Percentiles rank a stretch among this genome's conserved stretches.
These are phyloP conservation scores for Cremastinae sp. DNA, from an alignment of 2,888 invertebrate genomes.

Conservation along the genomic window DNA sequence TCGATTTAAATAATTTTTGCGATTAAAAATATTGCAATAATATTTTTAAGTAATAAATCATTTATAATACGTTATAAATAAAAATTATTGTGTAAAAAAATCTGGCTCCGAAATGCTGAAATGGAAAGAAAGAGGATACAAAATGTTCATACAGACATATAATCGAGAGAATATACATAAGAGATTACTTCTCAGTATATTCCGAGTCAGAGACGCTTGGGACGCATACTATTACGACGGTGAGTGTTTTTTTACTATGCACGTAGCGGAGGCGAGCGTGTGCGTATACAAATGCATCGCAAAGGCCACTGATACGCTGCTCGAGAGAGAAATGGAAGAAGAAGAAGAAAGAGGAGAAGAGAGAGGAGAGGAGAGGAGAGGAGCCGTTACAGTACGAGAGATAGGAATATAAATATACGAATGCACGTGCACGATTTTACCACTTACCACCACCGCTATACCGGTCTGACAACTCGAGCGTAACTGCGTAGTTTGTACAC, in stretches of 20 bases:
- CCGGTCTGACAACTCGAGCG: slow-evolving; percentile 70
- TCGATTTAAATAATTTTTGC: no score
- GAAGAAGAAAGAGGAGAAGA: slow-evolving; percentile 36
- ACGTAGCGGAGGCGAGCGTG: not conserved
- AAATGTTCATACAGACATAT: slow-evolving; percentile 36
- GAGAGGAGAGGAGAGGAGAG: slow-evolving; percentile 39
- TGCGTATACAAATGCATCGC: slow-evolving; percentile 14
- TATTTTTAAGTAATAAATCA: no score
- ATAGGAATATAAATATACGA: slow-evolving; percentile 4
- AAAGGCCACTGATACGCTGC: slow-evolving; percentile 31
- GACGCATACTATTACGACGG: slow-evolving; percentile 35
- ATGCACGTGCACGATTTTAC: slow-evolving; percentile 44
- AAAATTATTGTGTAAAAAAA: no score
- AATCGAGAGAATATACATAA: slow-evolving; percentile 6
- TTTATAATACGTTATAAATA: no score
- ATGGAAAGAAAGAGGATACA: slow-evolving; percentile 29
- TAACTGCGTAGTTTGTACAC: slow-evolving; percentile 77
- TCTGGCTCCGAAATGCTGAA: no score
- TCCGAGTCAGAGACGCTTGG: slow-evolving; percentile 39
- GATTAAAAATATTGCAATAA: no score
- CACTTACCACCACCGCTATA: slow-evolving; percentile 64
- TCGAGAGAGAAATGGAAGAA: slow-evolving; percentile 27
- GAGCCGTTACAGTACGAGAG: slow-evolving; percentile 54
- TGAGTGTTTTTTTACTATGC: slow-evolving; percentile 49
- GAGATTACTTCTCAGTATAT: slow-evolving; percentile 35